Conservation (phyloP, 2,113 vertebrate genomes). For the Artemisiospiza belli region DNA sequence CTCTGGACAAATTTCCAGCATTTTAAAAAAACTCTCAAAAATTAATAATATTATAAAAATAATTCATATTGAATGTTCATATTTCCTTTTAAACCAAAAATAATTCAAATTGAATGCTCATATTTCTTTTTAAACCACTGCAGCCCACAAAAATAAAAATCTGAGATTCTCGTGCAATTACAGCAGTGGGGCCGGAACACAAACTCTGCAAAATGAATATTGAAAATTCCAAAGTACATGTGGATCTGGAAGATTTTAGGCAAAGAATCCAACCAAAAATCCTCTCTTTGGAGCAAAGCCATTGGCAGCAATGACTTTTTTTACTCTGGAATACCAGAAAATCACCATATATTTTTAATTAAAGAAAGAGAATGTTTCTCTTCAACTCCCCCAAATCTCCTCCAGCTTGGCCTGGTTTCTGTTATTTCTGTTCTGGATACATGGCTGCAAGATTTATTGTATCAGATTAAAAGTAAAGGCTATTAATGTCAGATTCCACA, state of each 20-base stretch:
- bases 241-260: not conserved
- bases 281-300: not conserved
- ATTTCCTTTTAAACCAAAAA: not conserved
- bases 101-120: too few relatives aligned
- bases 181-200: not conserved
- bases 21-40: not conserved
- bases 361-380: not conserved
- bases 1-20: not conserved
- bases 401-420: not conserved
- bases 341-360: conserved; percentile 20
- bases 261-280: not conserved
- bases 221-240: not conserved
- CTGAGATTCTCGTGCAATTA: not conserved
- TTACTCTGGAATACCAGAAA: conserved; percentile 9
- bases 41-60: not conserved
- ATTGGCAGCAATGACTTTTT: not conserved
- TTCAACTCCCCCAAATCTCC: not conserved
- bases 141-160: not conserved
- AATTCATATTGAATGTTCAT: too few relatives aligned
- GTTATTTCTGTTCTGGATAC: conserved; percentile 10
- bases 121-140: not conserved
- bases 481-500: conserved; percentile 19
- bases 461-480: conserved; percentile 45
- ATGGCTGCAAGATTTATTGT: conserved; percentile 48
- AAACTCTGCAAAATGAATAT: not conserved